Conservation (phyloP, 2,888 invertebrate species). For the Cosmorhoe ocellata region DNA sequence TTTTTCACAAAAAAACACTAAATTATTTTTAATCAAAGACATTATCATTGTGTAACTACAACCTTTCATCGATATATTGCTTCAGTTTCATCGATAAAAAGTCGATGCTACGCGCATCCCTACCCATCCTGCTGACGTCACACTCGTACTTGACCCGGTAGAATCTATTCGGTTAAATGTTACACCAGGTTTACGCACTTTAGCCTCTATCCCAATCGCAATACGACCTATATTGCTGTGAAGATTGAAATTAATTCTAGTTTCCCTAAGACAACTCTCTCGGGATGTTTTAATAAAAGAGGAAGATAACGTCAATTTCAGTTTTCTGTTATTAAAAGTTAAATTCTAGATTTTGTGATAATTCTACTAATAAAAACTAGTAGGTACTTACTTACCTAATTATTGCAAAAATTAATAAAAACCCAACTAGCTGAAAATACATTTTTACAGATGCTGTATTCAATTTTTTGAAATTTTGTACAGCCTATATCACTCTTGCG, state of each 20-base stretch:
- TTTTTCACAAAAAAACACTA: too few relatives aligned
- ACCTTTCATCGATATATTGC: too few relatives aligned
- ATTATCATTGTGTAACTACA: too few relatives aligned
- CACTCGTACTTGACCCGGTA: constrained; percentile 34
- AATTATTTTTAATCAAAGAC: too few relatives aligned
- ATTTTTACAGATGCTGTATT: too few relatives aligned
- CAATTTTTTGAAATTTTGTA: too few relatives aligned
- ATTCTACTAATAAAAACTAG: too few relatives aligned
- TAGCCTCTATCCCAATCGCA: background rate
- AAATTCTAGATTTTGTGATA: too few relatives aligned
- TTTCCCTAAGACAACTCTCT: background rate
- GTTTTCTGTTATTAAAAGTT: background rate
- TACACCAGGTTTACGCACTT: constrained; percentile 7
- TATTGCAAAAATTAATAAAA: too few relatives aligned
- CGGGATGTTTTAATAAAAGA: constrained; percentile 2
- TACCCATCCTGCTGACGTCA: constrained; percentile 12
- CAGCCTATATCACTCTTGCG: too few relatives aligned
- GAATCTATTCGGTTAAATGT: constrained; percentile 35
- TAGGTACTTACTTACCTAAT: too few relatives aligned
- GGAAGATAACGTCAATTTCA: background rate
- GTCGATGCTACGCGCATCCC: background rate
- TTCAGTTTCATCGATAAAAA: background rate
- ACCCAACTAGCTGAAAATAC: too few relatives aligned
- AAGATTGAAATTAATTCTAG: constrained; percentile 10
- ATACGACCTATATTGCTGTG: constrained; percentile 19